phyloP scores from a whole-genome alignment of 1,140 invertebrate species.

The Melipona quadrifasciata region DNA sequence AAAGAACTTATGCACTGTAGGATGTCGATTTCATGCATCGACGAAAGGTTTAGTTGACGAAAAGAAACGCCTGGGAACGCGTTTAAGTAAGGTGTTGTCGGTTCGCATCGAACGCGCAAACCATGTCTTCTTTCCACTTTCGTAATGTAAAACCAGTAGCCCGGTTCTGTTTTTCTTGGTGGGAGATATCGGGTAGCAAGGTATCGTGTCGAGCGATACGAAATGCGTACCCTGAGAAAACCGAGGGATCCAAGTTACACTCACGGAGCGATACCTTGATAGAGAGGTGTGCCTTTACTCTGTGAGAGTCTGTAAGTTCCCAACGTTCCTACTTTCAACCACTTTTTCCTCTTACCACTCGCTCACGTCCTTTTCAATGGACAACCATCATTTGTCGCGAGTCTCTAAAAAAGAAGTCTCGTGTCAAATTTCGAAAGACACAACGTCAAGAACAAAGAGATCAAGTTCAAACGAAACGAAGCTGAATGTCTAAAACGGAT shows the following conservation, averaged over 20 bases:
- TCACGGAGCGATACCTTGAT: conserved; percentile 15
- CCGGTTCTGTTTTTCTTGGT: conserved; percentile 40
- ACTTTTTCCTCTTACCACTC: neutral
- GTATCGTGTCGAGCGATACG: conserved; percentile 45
- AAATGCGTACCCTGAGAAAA: conserved; percentile 44
- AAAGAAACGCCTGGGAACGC: neutral
- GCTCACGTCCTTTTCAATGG: neutral
- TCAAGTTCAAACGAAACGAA: neutral
- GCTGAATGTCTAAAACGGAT: neutral
- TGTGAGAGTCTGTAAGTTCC: conserved; percentile 41
- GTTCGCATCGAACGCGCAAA: neutral
- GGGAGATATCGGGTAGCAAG: conserved; percentile 51
- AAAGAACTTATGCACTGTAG: neutral
- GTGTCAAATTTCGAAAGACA: neutral
- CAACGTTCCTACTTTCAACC: neutral
- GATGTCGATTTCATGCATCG: neutral
- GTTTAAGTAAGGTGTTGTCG: conserved; percentile 10
- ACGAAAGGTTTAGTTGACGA: neutral
- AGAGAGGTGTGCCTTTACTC: conserved; percentile 15
- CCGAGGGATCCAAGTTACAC: conserved; percentile 11
- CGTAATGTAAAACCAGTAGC: conserved; percentile 42
- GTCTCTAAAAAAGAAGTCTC: neutral
- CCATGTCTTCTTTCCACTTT: conserved; percentile 38
- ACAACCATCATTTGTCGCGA: neutral
- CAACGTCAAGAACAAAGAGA: neutral